phyloP scores from a whole-genome alignment of 2,113 vertebrate species.

The Platysternon megacephalum region DNA sequence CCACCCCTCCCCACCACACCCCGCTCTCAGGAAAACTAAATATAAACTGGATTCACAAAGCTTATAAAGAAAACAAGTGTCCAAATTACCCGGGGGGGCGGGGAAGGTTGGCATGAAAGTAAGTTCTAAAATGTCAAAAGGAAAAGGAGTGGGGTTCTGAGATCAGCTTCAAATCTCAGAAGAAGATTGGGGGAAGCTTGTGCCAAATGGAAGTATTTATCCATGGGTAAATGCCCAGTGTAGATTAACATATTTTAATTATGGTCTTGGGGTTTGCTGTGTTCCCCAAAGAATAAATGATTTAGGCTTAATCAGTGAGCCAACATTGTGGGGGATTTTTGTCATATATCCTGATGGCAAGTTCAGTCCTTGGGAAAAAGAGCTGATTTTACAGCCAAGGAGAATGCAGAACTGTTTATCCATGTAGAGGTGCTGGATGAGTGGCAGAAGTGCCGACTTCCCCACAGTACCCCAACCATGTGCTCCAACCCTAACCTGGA shows the following conservation, averaged over 20 bases:
- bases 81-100: too few species aligned
- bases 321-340: background rate
- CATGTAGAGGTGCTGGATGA: background rate
- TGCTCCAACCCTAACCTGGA: background rate
- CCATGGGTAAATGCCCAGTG: slow-evolving; percentile 70
- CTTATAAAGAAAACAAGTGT: background rate
- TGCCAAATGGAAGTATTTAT: slow-evolving; percentile 72
- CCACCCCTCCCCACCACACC: background rate
- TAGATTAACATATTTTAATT: slow-evolving; percentile 77
- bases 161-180: slow-evolving; percentile 59
- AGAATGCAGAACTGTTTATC: rapidly evolving
- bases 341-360: background rate
- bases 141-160: slow-evolving; percentile 27
- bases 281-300: slow-evolving; percentile 17
- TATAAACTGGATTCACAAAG: background rate
- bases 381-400: rapidly evolving
- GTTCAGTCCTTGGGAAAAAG: rapidly evolving
- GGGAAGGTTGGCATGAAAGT: background rate
- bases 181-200: slow-evolving; percentile 13
- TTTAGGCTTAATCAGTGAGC: slow-evolving; percentile 52
- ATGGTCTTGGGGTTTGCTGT: slow-evolving; percentile 37
- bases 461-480: background rate
- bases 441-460: rapidly evolving
- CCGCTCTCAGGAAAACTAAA: background rate
- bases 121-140: slow-evolving; percentile 41